Base-by-base conservation (phyloP, 2,797 vertebrate species). In the Xenops minutus region DNA sequence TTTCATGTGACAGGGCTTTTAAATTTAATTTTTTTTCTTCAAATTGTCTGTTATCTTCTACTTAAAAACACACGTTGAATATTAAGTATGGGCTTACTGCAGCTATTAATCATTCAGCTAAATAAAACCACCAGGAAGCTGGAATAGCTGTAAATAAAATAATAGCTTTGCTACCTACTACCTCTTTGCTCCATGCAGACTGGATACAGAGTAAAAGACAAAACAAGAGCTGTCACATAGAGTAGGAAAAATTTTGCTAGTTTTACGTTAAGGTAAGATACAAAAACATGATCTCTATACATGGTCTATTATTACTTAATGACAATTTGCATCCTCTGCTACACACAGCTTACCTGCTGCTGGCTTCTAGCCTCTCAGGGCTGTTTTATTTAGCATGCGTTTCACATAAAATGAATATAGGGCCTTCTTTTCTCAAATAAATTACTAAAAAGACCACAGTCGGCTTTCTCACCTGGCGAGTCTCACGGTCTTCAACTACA, bases 51-150 rank as follows among this genome's bases (percentile, higher is more conserved):
- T 89, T 89, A 75, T 73, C 78, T 93, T 79, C 61, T 59, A n/a
- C 75, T 82, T 74, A 75, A 90, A 92, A 94, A 23, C 46, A 34
- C 36, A 93, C 34, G 16, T 24, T 79, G 41, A 92, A 92, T 88
- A 88, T 82, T 96, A 89, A 96, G 19, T 58, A 55, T 71, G 46
- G 32, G 23, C n/a, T 95, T 93, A 95, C 41, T 78, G 67, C 43
- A 75, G 39, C 37, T 92, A 44, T 94, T 96, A 73, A 51, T 85
- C 61, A 75, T 63, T 36, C 29, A 27, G 23, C 62, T 85, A 85
- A 81, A 59, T 58, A 87, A 95, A 92, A 68, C 17, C 62, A 41
- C 63, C 78, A 66, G 49, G 32, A 85, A 63, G 24, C 48, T 74
- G 56, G 62, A 46, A 43, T 19, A 76, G 24, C 24, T 83, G 44